These are phyloP conservation scores for Sula dactylatra DNA, from an alignment of 2,113 vertebrate species.

Conservation along the genomic window DNA sequence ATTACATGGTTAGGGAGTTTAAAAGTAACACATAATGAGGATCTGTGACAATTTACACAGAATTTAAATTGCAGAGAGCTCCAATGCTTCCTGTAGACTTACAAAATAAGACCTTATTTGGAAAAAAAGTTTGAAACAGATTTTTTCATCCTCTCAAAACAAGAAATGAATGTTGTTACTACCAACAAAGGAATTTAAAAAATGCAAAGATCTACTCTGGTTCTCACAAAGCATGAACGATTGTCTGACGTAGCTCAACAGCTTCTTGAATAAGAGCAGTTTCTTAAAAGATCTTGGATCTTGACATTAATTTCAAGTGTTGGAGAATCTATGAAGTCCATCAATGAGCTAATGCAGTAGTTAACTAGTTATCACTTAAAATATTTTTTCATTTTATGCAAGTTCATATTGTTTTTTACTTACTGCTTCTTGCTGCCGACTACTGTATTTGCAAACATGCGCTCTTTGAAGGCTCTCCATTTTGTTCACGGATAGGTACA, in stretches of 20 bases:
- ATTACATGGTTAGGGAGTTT: neutral
- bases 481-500: neutral
- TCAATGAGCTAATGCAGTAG: neutral
- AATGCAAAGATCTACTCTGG: neutral
- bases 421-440: neutral
- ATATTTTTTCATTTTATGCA: neutral
- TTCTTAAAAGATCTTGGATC: neutral
- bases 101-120: neutral
- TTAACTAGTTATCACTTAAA: neutral
- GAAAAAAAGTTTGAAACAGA: neutral
- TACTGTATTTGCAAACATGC: neutral
- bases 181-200: neutral
- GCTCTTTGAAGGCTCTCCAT: neutral
- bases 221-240: neutral
- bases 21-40: neutral
- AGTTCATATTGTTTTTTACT: neutral
- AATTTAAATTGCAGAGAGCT: neutral
- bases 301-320: neutral
- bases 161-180: neutral
- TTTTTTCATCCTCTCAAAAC: neutral
- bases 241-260: neutral
- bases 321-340: neutral
- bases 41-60: neutral
- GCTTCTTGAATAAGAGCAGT: neutral
- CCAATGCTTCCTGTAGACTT: neutral